phyloP scores from a whole-genome alignment of 2,113 vertebrate genomes.

The Alaudala cheleensis region DNA sequence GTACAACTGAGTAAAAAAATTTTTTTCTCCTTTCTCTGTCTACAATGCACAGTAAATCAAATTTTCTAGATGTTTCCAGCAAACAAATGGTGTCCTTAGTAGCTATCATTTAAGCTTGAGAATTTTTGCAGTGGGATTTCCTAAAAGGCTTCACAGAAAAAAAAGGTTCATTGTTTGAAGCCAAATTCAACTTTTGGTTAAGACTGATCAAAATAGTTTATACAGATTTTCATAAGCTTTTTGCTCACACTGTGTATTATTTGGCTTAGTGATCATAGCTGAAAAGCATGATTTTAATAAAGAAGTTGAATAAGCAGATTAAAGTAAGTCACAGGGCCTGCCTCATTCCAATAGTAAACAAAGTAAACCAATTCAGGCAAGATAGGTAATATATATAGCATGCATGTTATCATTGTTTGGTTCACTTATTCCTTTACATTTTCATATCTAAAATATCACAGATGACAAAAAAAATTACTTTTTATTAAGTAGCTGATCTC shows the following conservation, averaged over 20 bases:
- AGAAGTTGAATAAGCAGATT: slow-evolving; percentile 55
- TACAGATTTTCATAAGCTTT: slow-evolving; percentile 58
- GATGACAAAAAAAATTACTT: not conserved
- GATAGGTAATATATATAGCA: not conserved
- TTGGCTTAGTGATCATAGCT: slow-evolving; percentile 50
- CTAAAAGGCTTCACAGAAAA: slow-evolving; percentile 5
- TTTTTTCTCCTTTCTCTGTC: not conserved
- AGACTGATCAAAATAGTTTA: slow-evolving; percentile 62
- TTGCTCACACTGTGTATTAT: slow-evolving; percentile 30
- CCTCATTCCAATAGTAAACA: slow-evolving; percentile 14
- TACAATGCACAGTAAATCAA: not conserved
- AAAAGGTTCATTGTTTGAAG: slow-evolving; percentile 33
- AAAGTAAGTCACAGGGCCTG: not conserved
- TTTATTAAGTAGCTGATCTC: not conserved
- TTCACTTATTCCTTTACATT: not conserved
- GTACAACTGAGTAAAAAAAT: fast-evolving
- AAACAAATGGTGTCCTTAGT: not conserved
- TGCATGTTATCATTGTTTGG: not conserved
- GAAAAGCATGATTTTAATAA: slow-evolving; percentile 59
- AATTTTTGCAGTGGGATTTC: slow-evolving; percentile 29
- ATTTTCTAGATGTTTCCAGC: not conserved
- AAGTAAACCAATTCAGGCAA: not conserved
- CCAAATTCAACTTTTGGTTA: slow-evolving; percentile 27
- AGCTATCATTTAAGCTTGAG: not conserved
- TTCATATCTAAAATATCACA: not conserved